These are phyloP conservation scores for Athalia circularis DNA, from an alignment of 2,888 invertebrate genomes.

Conservation along the genomic window DNA sequence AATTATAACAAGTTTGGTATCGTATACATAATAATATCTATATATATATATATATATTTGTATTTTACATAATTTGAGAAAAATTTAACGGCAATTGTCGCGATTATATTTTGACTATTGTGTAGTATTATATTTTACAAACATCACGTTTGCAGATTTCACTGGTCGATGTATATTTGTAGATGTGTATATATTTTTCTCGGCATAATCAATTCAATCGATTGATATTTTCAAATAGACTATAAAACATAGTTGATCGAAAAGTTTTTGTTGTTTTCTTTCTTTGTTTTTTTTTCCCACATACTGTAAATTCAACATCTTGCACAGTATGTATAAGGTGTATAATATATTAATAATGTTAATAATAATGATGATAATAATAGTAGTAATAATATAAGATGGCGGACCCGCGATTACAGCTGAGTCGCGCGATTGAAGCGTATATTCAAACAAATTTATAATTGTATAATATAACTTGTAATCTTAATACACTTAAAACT, in stretches of 20 bases:
- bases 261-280: constrained; percentile 51
- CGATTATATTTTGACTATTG: no score
- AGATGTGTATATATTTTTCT: background rate
- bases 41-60: no score
- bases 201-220: background rate
- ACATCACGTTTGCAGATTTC: background rate
- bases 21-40: no score
- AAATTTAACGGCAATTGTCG: no score
- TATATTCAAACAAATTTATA: constrained; percentile 5
- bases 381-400: no score
- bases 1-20: no score
- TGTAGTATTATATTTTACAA: no score
- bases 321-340: background rate
- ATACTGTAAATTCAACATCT: background rate
- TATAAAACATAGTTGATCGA: constrained; percentile 44
- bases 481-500: constrained; percentile 8
- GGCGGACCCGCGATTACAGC: background rate
- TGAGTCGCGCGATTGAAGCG: constrained; percentile 20
- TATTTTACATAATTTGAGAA: no score
- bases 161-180: background rate
- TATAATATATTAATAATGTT: background rate
- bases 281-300: background rate
- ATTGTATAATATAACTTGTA: constrained; percentile 10
- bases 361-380: no score
- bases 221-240: constrained; percentile 19